Evolutionary conservation across 1,140 invertebrate species (phyloP), one percentile per base, ranked within the genome.

Genomic region (Saxidomus purpurata): DNA sequence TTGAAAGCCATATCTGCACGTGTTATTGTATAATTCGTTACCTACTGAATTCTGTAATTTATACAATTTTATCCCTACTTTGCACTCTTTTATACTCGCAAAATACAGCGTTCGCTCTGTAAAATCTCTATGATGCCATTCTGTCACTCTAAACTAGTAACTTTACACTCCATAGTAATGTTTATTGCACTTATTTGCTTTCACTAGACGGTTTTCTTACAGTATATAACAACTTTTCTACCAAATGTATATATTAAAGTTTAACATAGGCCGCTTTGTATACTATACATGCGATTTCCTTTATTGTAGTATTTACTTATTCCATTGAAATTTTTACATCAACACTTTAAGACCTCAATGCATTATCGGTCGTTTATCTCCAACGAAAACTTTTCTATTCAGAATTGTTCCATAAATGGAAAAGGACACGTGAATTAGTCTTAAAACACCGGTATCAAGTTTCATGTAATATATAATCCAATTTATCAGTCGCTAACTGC

Each of bases 1-100:
- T 87, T 87, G 76, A 87, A 87, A 22, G 86, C 74, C 86, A 87
- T 87, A 40, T 40, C 34, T 76, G 11, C 67, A 71, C 47, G 47
- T 11, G 47, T 11, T n/a, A n/a, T n/a, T n/a, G n/a, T n/a, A n/a
- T n/a, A n/a, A n/a, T n/a, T n/a, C n/a, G n/a, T n/a, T n/a, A n/a
- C n/a, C n/a, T n/a, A n/a, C n/a, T n/a, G n/a, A n/a, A n/a, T n/a
- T n/a, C n/a, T n/a, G n/a, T n/a, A n/a, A n/a, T n/a, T n/a, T n/a
- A n/a, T n/a, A n/a, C n/a, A n/a, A n/a, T n/a, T n/a, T n/a, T n/a
- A n/a, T n/a, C n/a, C n/a, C n/a, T n/a, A n/a, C n/a, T n/a, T n/a
- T n/a, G n/a, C n/a, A n/a, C n/a, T n/a, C n/a, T n/a, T n/a, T n/a
- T n/a, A n/a, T n/a, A n/a, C n/a, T n/a, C n/a, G n/a, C n/a, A n/a